Percentiles rank a stretch among this genome's conserved stretches.
Evolutionary conservation across 1,140 invertebrate genomes (phyloP).

Genomic region (Listronotus bonariensis): DNA sequence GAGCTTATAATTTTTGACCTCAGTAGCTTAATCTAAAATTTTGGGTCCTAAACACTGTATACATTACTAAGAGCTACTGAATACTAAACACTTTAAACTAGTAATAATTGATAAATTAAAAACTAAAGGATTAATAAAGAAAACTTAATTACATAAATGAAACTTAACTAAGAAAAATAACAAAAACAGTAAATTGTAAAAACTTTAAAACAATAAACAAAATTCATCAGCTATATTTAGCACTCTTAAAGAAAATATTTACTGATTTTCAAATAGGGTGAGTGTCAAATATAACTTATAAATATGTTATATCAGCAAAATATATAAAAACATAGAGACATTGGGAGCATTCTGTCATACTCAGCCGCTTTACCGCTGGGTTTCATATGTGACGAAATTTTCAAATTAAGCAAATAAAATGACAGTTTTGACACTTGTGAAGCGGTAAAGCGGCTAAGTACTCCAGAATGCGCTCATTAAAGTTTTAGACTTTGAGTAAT

Average conservation of each 20-base stretch:
- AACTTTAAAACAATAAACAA: conserved; percentile 18
- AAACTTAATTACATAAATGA: conserved; percentile 30
- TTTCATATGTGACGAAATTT: no score
- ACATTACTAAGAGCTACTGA: conserved; percentile 43
- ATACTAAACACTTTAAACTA: conserved; percentile 10
- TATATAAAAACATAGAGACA: no score
- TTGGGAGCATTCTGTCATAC: no score
- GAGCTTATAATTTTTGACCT: conserved; percentile 46
- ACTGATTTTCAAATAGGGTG: neutral
- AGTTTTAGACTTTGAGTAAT: neutral
- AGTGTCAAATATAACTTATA: conserved; percentile 23
- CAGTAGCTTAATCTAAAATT: conserved; percentile 44
- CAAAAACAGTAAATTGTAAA: conserved; percentile 18
- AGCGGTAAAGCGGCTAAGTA: no score
- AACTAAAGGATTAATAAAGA: conserved; percentile 19
- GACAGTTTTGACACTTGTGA: no score
- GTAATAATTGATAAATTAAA: no score
- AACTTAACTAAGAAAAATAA: conserved; percentile 24
- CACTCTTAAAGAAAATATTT: no score
- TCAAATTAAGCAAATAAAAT: no score
- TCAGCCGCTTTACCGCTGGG: no score
- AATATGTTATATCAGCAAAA: conserved; percentile 14
- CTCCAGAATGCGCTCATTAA: no score
- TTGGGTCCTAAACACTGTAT: conserved; percentile 39
- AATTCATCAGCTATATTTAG: conserved; percentile 10